Evolutionary conservation across 2,113 vertebrate species (phyloP).

Genomic region (Varanus komodoensis): DNA sequence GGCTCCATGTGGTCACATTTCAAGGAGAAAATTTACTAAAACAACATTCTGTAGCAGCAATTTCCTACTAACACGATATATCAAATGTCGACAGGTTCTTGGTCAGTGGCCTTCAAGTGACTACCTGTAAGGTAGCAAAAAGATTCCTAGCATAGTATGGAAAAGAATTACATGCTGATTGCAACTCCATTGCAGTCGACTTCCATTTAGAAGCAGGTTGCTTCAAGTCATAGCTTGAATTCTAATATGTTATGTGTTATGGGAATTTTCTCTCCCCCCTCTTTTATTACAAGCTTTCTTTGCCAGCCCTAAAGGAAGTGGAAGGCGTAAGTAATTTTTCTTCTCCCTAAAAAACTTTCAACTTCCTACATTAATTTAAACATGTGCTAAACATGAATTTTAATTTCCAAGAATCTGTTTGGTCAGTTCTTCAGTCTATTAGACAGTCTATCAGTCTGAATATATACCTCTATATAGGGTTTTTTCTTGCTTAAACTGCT

Average conservation of each 20-base stretch:
- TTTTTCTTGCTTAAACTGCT: background rate
- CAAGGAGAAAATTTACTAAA: background rate
- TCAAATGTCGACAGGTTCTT: background rate
- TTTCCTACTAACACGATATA: background rate
- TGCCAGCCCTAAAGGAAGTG: conserved; percentile 19
- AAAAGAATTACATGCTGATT: background rate
- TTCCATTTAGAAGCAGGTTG: background rate
- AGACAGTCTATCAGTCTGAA: background rate
- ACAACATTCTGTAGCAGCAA: background rate
- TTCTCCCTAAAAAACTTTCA: background rate
- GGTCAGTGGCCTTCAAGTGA: background rate
- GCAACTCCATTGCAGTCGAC: background rate
- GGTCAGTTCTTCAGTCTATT: background rate
- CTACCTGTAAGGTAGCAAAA: background rate
- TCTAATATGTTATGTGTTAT: background rate
- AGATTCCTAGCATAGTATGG: background rate
- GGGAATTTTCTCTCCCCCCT: conserved; percentile 14
- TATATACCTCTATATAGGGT: background rate
- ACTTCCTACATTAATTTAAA: background rate
- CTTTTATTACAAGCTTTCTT: conserved; percentile 43
- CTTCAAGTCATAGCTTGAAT: background rate
- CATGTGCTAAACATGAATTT: background rate
- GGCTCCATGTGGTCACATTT: background rate
- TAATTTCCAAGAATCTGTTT: background rate
- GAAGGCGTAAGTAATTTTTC: conserved; percentile 25